Evolutionary conservation across 2,113 vertebrate species (phyloP).

Genomic region (Verasper variegatus): DNA sequence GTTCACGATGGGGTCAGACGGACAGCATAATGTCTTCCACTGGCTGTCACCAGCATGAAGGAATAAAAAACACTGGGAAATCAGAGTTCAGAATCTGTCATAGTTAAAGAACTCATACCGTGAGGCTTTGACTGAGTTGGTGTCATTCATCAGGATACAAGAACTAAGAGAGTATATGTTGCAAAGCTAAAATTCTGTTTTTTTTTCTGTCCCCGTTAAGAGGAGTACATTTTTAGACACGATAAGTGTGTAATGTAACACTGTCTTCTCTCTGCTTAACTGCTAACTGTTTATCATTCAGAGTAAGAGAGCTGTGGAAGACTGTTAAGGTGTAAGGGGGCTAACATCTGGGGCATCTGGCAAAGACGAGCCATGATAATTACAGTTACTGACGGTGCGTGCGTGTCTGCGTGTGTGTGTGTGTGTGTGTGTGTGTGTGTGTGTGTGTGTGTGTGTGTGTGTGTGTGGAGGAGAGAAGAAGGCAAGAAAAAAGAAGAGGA

Average conservation of each 20-base stretch:
- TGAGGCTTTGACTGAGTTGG: too few species aligned
- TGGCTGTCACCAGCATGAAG: too few species aligned
- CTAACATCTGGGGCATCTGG: conserved; percentile 59
- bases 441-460: neutral
- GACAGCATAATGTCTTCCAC: too few species aligned
- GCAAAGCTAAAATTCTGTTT: too few species aligned
- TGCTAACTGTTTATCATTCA: conserved; percentile 47
- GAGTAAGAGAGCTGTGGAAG: conserved; percentile 34
- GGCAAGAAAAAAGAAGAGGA: neutral
- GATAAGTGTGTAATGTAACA: neutral
- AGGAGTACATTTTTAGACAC: too few species aligned
- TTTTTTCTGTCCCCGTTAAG: too few species aligned
- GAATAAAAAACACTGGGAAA: too few species aligned
- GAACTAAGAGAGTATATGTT: too few species aligned
- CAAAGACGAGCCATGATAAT: conserved; percentile 41
- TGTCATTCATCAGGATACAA: too few species aligned
- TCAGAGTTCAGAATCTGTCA: too few species aligned
- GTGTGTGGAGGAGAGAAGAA: neutral
- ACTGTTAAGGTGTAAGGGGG: conserved; percentile 19
- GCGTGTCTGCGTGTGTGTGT: neutral
- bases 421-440: neutral
- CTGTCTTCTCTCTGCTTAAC: conserved; percentile 10
- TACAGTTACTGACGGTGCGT: conserved; percentile 32
- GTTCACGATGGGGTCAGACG: too few species aligned
- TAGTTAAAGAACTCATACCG: too few species aligned